Conservation (phyloP, 2,888 invertebrate species). For the Cepaea hortensis region DNA sequence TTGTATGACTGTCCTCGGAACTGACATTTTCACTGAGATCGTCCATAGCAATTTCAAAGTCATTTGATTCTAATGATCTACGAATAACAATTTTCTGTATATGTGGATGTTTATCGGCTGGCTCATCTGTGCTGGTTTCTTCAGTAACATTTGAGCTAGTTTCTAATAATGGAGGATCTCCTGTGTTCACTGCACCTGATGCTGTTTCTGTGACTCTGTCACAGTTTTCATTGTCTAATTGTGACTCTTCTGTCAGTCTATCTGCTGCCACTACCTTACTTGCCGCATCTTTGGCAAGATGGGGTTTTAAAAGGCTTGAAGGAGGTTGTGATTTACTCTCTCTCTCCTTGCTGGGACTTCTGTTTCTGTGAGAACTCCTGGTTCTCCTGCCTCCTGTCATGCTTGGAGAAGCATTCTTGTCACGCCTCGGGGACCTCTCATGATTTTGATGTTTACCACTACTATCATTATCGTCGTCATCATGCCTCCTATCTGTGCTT, state of each 20-base stretch:
- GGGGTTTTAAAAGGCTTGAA: too few relatives aligned
- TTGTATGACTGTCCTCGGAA: slow-evolving; percentile 3
- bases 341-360: slow-evolving; percentile 41
- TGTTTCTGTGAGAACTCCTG: slow-evolving; percentile 29
- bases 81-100: slow-evolving; percentile 40
- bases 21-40: background rate
- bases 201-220: background rate
- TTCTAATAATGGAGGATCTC: background rate
- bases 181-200: too few relatives aligned
- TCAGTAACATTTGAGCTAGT: background rate
- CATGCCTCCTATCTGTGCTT: slow-evolving; percentile 21
- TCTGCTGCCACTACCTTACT: too few relatives aligned
- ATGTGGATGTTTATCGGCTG: slow-evolving; percentile 8
- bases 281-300: too few relatives aligned
- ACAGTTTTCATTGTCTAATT: background rate
- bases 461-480: slow-evolving; percentile 44
- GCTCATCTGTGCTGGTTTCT: background rate
- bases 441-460: slow-evolving; percentile 31
- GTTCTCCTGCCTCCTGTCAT: background rate
- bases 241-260: too few relatives aligned
- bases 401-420: background rate
- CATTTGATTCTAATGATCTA: slow-evolving; percentile 33
- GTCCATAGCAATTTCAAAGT: slow-evolving; percentile 35
- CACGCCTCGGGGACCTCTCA: background rate
- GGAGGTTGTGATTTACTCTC: slow-evolving; percentile 26